Base-by-base conservation (phyloP, 2,113 vertebrate genomes). In the Zosterops lateralis region DNA sequence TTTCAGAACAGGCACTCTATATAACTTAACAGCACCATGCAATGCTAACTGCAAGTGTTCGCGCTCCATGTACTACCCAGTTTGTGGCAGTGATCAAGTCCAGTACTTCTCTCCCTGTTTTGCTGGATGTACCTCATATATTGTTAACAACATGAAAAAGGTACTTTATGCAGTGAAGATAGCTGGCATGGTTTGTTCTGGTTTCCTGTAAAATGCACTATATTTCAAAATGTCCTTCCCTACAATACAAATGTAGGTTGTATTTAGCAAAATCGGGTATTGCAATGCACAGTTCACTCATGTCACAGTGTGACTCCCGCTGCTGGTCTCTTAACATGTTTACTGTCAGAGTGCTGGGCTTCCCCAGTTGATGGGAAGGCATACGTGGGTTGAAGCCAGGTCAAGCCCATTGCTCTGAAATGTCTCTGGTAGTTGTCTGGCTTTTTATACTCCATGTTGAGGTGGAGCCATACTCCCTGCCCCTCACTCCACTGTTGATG, bases 101-200 rank as follows among this genome's bases (percentile, higher is more conserved):
- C 98, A 98, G 42, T 98, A 98, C 94, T 98, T 98, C 93, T 98
- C 98, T 90, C 97, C 98, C 24, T 98, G 98, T 95, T 98, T 97
- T 36, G 98, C 98, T 34, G 98, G 98, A 56, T 98, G 98, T 75
- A 21, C 86, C 50, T 92, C 96, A 15, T 45, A 80, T 21, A 2
- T 42, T 73, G 10, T 62, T 38, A 25, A 85, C 34, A 84, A 61
- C 44, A 51, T 24, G 28, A 28, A 57, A 51, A 98, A 97, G 98
- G 98, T 98, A 97, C 58, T 74, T 94, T 17, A 21, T 61, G 17
- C 18, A 84, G 13, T 16, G 7, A 60, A 60, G 19, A 15, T 13
- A 29, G 15, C 18, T 81, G 19, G 28, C 4, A 1, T 40, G 5
- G 9, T 56, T 79, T 81, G 1, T 66, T 89, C 36, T 73, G 7